Conservation (phyloP, 53 echinoderm and acorn worm species). For the Paelopatides confundens region DNA sequence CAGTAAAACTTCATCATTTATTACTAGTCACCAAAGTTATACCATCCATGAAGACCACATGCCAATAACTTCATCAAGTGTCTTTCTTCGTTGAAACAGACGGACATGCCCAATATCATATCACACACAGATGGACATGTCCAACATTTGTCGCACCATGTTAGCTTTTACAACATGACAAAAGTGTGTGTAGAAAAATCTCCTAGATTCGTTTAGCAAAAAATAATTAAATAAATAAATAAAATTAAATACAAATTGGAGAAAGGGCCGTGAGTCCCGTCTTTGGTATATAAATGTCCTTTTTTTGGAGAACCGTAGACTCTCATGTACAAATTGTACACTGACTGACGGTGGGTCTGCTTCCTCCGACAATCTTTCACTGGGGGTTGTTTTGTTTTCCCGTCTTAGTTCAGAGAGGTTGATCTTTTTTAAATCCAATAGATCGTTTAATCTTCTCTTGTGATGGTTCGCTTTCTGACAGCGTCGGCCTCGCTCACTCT, state of each 20-base stretch:
- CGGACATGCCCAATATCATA: neutral
- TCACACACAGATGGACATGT: neutral
- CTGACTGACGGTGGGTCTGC: neutral
- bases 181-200: no score
- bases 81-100: neutral
- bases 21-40: neutral
- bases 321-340: no score
- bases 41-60: neutral
- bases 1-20: neutral
- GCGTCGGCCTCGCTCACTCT: neutral
- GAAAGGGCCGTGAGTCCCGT: no score
- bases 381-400: neutral
- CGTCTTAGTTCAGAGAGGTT: neutral
- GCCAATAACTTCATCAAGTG: neutral
- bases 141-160: no score
- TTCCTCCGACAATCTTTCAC: neutral
- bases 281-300: no score
- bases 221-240: no score
- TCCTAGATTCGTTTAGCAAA: no score
- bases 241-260: no score
- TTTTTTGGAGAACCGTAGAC: no score
- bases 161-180: no score
- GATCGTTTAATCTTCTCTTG: neutral
- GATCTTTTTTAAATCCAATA: slow-evolving; percentile 25
- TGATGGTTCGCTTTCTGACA: neutral